Conservation (phyloP, 2,797 vertebrate genomes). For the Aphelocoma californica region DNA sequence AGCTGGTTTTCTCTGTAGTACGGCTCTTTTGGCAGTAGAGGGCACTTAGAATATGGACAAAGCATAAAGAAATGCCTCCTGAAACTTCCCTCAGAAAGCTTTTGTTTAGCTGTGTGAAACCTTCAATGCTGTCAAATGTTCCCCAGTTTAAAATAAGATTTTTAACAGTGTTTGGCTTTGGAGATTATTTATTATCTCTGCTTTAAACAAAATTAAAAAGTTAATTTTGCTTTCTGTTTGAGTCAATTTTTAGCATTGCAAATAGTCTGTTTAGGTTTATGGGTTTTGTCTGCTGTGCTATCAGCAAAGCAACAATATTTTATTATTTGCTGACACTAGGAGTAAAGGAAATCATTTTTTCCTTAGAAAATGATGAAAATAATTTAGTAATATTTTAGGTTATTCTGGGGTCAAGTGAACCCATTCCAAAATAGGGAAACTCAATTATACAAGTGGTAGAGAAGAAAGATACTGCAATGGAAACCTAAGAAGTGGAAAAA, state of each 20-base stretch:
- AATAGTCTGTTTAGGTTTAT: constrained; percentile 14
- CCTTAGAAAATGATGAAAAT: constrained; percentile 44
- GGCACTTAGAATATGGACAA: constrained; percentile 97
- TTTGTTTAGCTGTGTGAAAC: constrained; percentile 72
- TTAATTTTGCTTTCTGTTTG: constrained; percentile 19
- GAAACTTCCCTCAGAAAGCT: constrained; percentile 70
- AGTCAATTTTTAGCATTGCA: constrained; percentile 1
- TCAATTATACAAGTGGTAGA: constrained; percentile 43
- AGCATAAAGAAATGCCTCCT: constrained; percentile 51
- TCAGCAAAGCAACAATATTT: constrained; percentile 49
- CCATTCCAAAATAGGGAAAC: constrained; percentile 45
- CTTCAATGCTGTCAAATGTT: constrained; percentile 39
- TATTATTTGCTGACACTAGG: constrained; percentile 46
- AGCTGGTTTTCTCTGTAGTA: constrained; percentile 58
- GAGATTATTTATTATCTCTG: constrained; percentile 41
- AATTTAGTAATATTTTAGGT: constrained; percentile 58
- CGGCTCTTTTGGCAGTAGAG: constrained; percentile 88
- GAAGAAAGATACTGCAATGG: constrained; percentile 39
- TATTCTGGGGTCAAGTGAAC: constrained; percentile 46
- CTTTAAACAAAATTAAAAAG: constrained; percentile 21
- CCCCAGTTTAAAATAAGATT: constrained; percentile 52
- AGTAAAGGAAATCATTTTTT: constrained; percentile 49
- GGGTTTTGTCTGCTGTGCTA: not conserved
- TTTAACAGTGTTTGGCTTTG: constrained; percentile 9
- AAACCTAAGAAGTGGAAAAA: constrained; percentile 41